Base-by-base conservation (phyloP, 2,888 invertebrate genomes). In the Eustalomyia histrio region DNA sequence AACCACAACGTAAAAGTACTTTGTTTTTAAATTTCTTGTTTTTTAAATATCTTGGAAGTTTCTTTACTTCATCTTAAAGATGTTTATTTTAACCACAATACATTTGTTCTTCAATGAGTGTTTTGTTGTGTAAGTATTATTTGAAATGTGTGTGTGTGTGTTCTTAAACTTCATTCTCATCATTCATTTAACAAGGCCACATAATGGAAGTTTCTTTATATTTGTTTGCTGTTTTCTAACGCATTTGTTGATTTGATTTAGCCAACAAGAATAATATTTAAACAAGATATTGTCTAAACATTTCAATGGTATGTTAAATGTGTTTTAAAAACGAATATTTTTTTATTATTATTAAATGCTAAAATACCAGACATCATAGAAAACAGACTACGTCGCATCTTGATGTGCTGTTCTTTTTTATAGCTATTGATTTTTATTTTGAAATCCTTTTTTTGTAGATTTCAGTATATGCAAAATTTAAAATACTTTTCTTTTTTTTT, bases 1-100 rank as follows among this genome's bases (percentile, higher is more conserved):
- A 29, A 68, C 79, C 72, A 52, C 81, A 71, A 61, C 72, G 69
- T 75, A 76, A 58, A 57, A 69, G 69, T 47, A 57, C 24, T 55
- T 55, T 53, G 52, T 72, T 74, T 50, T 29, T 39, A 12, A 39
- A 43, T 21, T 58, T 17, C 35, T 50, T 35, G 52, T 24, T 50
- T 14, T 52, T 50, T 1, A 16, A 12, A 9, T n/a, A 8, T 53
- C 12, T 24, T 39, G 39, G 17, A 12, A 65, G 35, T 65, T 65
- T 17, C 33, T 47, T 53, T 33, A 60, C 16, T 33, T 73, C 63
- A 50, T 67, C 58, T 75, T 43, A 53, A 60, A 75, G 74, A 75
- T 53, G 67, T 60, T 60, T 67, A 29, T 24, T n/a, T 53, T 29
- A 35, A 53, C 58, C 55, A 53, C 71, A 63, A 12, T 24, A 67